Percentiles rank a stretch among this genome's conserved stretches.
These are phyloP conservation scores for Mesorhabditis spiculigera DNA, from an alignment of 2,888 invertebrate species.

Conservation along the genomic window DNA sequence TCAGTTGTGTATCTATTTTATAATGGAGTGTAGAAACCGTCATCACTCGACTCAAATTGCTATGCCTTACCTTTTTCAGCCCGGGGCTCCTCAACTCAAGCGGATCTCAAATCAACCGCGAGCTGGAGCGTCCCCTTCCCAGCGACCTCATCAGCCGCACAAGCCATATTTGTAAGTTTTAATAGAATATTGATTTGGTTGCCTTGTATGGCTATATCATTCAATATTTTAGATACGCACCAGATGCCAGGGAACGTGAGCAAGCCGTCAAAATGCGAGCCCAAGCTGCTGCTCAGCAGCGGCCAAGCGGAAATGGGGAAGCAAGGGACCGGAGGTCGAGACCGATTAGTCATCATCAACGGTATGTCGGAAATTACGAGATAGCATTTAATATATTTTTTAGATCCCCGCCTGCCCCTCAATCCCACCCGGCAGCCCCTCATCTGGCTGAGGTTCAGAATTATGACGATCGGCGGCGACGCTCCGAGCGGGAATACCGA, in stretches of 20 bases:
- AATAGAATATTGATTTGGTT: background rate
- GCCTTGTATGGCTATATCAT: background rate
- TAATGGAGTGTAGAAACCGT: background rate
- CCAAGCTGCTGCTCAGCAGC: constrained; percentile 27
- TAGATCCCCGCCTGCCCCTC: constrained; percentile 30
- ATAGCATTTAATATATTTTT: background rate
- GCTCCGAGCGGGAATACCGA: constrained; percentile 23
- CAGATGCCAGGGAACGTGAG: constrained; percentile 25
- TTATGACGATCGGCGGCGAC: constrained; percentile 34
- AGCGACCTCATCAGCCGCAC: constrained; percentile 9
- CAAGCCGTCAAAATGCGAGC: constrained; percentile 38
- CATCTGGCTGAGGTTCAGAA: constrained; percentile 54
- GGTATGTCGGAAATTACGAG: constrained; percentile 13
- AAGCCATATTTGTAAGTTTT: background rate
- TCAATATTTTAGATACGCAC: constrained; percentile 20
- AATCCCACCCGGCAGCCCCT: constrained; percentile 54
- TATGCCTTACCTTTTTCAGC: background rate
- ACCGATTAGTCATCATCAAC: constrained; percentile 43
- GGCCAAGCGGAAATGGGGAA: constrained; percentile 25
- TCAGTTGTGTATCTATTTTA: background rate
- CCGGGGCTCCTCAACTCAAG: constrained; percentile 46
- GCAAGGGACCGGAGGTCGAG: constrained; percentile 30
- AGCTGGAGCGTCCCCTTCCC: constrained; percentile 7
- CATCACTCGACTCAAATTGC: background rate
- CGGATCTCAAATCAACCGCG: constrained; percentile 32